Conservation (phyloP, 2,797 vertebrate genomes). For the Spea hammondii region DNA sequence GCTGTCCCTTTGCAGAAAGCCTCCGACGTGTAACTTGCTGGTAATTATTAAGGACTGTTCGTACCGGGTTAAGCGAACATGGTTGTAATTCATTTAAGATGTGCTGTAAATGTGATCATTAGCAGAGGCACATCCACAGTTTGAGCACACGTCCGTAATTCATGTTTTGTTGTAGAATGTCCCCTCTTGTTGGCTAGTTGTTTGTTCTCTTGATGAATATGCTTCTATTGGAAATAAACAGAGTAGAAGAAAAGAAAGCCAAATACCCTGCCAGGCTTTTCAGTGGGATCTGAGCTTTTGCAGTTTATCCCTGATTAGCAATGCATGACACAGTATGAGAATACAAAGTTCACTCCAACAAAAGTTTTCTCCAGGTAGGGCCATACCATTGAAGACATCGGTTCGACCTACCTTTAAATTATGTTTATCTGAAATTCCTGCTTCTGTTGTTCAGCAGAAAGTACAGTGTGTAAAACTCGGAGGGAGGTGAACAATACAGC, state of each 20-base stretch:
- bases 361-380: conserved; percentile 74
- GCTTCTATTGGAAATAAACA: conserved; percentile 77
- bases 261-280: conserved; percentile 79
- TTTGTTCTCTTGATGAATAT: conserved; percentile 71
- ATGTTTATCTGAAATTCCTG: conserved; percentile 59
- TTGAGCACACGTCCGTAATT: conserved; percentile 74
- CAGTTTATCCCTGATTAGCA: conserved; percentile 81
- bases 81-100: conserved; percentile 64
- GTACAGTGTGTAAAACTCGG: conserved; percentile 61
- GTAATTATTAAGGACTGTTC: conserved; percentile 59
- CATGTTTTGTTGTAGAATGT: conserved; percentile 71
- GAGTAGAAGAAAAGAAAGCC: conserved; percentile 76
- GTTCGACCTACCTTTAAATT: conserved; percentile 57
- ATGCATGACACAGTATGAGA: conserved; percentile 71
- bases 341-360: conserved; percentile 72
- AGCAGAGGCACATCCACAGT: conserved; percentile 67
- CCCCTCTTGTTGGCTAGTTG: conserved; percentile 68
- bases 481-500: conserved; percentile 67
- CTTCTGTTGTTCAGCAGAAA: conserved; percentile 61
- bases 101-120: conserved; percentile 70
- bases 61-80: conserved; percentile 69
- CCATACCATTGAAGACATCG: conserved; percentile 57
- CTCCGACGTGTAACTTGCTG: conserved; percentile 57
- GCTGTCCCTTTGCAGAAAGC: background rate
- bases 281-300: conserved; percentile 76